Base-by-base conservation (phyloP, 2,797 vertebrate genomes). In the Naso thynnoides region DNA sequence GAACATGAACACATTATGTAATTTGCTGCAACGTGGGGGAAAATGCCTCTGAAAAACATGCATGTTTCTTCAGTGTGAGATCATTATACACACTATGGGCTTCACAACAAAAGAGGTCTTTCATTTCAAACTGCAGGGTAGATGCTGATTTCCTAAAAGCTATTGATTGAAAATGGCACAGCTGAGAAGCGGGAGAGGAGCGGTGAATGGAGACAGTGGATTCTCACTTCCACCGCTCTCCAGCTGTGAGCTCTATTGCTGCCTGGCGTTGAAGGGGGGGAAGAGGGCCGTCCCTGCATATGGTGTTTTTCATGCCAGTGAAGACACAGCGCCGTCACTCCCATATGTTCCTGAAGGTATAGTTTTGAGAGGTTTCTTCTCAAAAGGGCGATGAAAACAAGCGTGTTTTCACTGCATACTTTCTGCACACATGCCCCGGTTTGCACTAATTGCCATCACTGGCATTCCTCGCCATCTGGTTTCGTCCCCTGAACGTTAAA, bases 141-240 rank as follows among this genome's bases (percentile, higher is more conserved):
- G 84, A 90, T 61, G 82, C 84, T 50, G 79, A 89, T 89, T 93
- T 88, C 90, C 87, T 89, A 88, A 88, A 88, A 73, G 87, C 86
- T 84, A 91, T 92, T 92, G 92, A 92, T 86, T 89, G 83, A 72
- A 89, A 90, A 88, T 71, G 87, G 88, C 85, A 79, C 91, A 89
- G 90, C 90, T 91, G 93, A 93, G 83, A 83, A 90, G 76, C 53
- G 31, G 71, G 50, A 83, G 79, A 81, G 71, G 75, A 79, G 88
- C 69, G 50, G 27, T 88, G 89, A 93, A 91, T 90, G 85, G 82
- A 80, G 80, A 88, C 87, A 76, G 84, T 76, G 70, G 63, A 86
- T 77, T 77, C 83, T 85, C 67, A 79, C 80, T 87, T 88, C 79
- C 82, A 85, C 69, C 44, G 39, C 73, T 64, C 72, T 91, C 88